Evolutionary conservation across 1,140 invertebrate genomes (phyloP).

Genomic region (Pissodes strobi): DNA sequence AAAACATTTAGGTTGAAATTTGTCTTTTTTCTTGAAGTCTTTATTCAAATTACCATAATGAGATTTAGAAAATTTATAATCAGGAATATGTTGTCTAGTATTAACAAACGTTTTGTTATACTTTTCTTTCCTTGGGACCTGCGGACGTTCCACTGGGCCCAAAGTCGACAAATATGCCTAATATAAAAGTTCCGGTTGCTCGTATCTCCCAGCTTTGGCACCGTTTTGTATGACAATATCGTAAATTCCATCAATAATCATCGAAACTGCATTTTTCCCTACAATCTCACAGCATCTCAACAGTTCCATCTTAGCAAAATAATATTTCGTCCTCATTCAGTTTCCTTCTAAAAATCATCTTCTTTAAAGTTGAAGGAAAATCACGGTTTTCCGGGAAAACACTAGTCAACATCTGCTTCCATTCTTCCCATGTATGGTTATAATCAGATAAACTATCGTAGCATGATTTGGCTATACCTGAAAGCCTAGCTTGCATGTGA

Average conservation of each 20-base stretch:
- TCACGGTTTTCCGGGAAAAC: constrained; percentile 27
- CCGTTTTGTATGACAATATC: constrained; percentile 17
- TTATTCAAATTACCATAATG: background rate
- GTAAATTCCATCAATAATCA: constrained; percentile 17
- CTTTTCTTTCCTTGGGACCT: background rate
- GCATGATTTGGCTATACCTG: constrained; percentile 22
- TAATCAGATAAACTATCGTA: constrained; percentile 26
- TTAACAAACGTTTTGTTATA: background rate
- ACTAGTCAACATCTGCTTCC: constrained; percentile 13
- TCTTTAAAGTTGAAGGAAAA: constrained; percentile 25
- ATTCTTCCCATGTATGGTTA: constrained; percentile 19
- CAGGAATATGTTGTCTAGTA: background rate
- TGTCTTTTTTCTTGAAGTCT: background rate
- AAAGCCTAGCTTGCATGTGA: constrained; percentile 20
- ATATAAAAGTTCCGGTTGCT: constrained; percentile 21
- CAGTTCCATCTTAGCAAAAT: constrained; percentile 25
- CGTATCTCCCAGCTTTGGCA: constrained; percentile 24
- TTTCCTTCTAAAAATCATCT: constrained; percentile 4
- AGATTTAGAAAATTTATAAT: background rate
- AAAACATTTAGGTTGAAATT: constrained; percentile 13
- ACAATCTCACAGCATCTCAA: constrained; percentile 6
- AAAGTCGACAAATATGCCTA: constrained; percentile 29
- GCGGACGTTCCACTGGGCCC: background rate
- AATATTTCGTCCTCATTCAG: constrained; percentile 14
- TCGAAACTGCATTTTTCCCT: constrained; percentile 26